Base-by-base conservation (phyloP, 2,797 vertebrate genomes). In the Coccyzus lansbergi region DNA sequence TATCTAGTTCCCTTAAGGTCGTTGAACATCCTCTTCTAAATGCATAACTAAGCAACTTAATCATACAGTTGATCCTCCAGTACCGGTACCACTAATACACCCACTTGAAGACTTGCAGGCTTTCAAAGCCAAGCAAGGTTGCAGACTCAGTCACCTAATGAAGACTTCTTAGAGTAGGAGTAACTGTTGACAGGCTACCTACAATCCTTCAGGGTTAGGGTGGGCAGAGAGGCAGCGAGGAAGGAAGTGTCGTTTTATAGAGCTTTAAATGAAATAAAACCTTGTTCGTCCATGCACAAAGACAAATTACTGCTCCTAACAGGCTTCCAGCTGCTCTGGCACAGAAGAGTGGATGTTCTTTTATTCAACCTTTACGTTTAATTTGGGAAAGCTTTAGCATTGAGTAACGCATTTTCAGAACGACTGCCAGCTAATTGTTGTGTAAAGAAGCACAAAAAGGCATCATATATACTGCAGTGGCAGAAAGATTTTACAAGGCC, bases 361-460 rank as follows among this genome's bases (percentile, higher is more conserved):
- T 92, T 77, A 68, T 49, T 90, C 86, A 95, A 97, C 80, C 93
- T 96, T 94, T 95, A 74, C 86, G 78, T 88, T 86, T 44, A 58
- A 68, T 94, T 94, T 88, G 84, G 90, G 70, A 93, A 93, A 84
- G 56, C 42, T 53, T 88, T 48, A 74, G 68, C 64, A 31, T 14
- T 86, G 88, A 93, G 87, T 40, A 92, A 93, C 2, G 13, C 29
- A 38, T 90, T 91, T 91, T 51, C 81, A 95, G 92, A 88, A 40
- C 64, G n/a, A 58, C 22, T 94, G 91, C 92, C 93, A 96, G 81
- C 38, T 91, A 91, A 95, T 13, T 91, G 89, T 90, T 91, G 82
- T 72, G 83, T 88, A 79, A 95, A 93, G 79, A 29, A 77, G 77
- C 33, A 34, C 48, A 82, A 44, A 60, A 90, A 86, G 77, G 48